Conservation (phyloP, 1,140 invertebrate genomes). For the Triops longicaudatus region DNA sequence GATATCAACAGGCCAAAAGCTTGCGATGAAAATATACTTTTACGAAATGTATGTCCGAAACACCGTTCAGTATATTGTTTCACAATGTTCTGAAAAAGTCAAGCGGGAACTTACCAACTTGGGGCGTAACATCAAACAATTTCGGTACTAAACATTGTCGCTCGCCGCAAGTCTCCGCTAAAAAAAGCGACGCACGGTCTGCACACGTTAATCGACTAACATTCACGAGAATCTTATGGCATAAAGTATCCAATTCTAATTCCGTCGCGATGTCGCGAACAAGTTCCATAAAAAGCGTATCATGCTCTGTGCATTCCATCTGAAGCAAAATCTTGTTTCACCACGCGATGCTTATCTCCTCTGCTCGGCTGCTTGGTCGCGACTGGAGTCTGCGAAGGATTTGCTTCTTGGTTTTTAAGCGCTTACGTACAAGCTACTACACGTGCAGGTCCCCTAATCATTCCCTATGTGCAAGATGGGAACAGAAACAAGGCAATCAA, state of each 20-base stretch:
- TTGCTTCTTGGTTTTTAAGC: conserved; percentile 4
- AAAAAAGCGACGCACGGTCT: conserved; percentile 76
- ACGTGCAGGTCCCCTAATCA: background rate
- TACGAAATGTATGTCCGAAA: too few species aligned
- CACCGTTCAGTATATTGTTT: too few species aligned
- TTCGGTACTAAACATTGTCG: conserved; percentile 68
- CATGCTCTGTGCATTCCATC: conserved; percentile 32
- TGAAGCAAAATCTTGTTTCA: conserved; percentile 21
- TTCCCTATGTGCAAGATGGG: background rate
- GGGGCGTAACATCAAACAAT: conserved; percentile 81
- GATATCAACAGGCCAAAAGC: too few species aligned
- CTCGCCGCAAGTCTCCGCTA: conserved; percentile 50
- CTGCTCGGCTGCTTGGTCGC: conserved; percentile 21
- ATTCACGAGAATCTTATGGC: conserved; percentile 88
- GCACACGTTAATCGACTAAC: conserved; percentile 76
- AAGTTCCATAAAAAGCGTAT: conserved; percentile 73
- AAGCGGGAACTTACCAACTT: conserved; percentile 60
- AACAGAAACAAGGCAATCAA: conserved; percentile 2
- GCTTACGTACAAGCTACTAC: background rate
- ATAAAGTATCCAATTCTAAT: conserved; percentile 82
- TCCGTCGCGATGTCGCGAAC: conserved; percentile 88
- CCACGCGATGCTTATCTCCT: too few species aligned
- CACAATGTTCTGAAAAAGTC: too few species aligned
- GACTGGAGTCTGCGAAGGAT: background rate
- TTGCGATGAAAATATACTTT: too few species aligned